A percentile compares a stretch with the other conserved stretches of the same genome.
Evolutionary conservation across 2,113 vertebrate genomes (phyloP).

Genomic region (Ictalurus furcatus): DNA sequence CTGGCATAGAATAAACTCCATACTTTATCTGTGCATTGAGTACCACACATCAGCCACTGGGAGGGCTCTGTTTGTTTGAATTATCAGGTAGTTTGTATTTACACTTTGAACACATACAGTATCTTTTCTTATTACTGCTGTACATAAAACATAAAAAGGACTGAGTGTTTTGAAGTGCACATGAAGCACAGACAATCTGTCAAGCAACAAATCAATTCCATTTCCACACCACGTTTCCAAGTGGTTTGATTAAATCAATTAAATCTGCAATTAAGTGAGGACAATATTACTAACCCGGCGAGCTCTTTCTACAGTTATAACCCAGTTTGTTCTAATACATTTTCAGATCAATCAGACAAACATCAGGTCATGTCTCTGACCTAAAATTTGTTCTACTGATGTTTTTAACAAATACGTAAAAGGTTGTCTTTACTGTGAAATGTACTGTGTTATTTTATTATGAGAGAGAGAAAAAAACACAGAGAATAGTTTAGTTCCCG

Average conservation of each 20-base stretch:
- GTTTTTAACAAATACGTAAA: neutral
- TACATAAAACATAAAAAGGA: neutral
- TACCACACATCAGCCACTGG: neutral
- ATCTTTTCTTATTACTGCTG: neutral
- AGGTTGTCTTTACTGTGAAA: neutral
- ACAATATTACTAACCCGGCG: neutral
- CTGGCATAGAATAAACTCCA: neutral
- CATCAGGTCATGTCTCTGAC: neutral
- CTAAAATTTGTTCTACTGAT: neutral
- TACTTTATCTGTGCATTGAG: too few relatives aligned
- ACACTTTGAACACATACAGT: neutral
- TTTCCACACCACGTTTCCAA: too few relatives aligned
- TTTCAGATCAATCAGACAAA: neutral
- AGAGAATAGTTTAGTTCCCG: neutral
- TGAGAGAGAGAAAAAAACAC: neutral
- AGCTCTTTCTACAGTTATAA: neutral
- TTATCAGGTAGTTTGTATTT: neutral
- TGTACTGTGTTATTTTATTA: neutral
- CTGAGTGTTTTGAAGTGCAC: neutral
- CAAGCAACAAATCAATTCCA: neutral
- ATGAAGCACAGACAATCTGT: too few relatives aligned
- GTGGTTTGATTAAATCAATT: neutral
- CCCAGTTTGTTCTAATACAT: neutral
- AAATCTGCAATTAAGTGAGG: neutral
- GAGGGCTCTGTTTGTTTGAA: neutral